Base-by-base conservation (phyloP, 1,140 invertebrate genomes). In the Diachasmimorpha longicaudata region DNA sequence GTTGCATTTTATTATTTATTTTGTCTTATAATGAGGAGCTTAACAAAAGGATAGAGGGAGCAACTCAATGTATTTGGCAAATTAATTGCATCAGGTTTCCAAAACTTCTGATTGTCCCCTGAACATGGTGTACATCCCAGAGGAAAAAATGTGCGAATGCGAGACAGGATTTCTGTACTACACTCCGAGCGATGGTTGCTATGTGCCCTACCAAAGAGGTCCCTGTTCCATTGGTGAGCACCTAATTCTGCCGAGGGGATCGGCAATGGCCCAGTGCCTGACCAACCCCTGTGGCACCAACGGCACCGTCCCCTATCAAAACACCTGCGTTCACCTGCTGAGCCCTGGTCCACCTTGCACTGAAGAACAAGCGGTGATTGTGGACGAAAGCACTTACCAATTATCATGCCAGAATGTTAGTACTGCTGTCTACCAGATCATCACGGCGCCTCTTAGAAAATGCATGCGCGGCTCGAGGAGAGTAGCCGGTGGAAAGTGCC, bases 91-190 rank as follows among this genome's bases (percentile, higher is more conserved):
- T 31, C 31, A 31, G 31, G 31, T 6, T 3, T 31, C 31, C 2
- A 31, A 31, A 31, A 31, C 31, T 31, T 1, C 11, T 36, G 11
- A 46, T 42, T 74, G 72, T 9, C 42, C 72, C 6, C 19, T 23
- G 36, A 74, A 74, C 21, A 74, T 74, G 72, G 52, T 44, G 11
- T 21, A 31, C 1, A 23, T 19, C 21, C 14, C n/a, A 1, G 52
- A 74, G 14, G 66, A 74, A 73, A 25, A 9, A 11, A 8, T 11
- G 10, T 74, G 72, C 25, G 72, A 74, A 25, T 74, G 72, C 25
- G 44, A 68, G 4, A 14, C 39, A 8, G 72, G 72, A 68, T 68
- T 52, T 25, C 23, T 74, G 19, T 74, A 74, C 16, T 48, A 74
- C 21, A 3, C 14, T 11, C 58, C 58, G 36, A n/a, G 31, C 19